Conservation (phyloP, 2,888 invertebrate genomes). For the Melanchra persicariae region DNA sequence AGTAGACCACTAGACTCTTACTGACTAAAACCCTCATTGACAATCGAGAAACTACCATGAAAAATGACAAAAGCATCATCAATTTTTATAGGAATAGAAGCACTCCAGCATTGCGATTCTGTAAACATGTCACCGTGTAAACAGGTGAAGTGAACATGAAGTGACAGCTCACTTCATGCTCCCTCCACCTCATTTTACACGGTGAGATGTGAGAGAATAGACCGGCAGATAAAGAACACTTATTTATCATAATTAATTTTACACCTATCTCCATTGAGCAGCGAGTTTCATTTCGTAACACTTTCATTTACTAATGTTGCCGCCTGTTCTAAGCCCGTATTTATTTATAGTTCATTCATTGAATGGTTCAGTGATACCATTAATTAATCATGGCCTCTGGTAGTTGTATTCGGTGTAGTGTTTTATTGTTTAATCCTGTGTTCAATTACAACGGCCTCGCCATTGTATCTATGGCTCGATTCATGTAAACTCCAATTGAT, state of each 20-base stretch:
- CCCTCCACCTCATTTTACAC: no score
- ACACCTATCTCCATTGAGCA: background rate
- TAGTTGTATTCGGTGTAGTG: conserved; percentile 36
- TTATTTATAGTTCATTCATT: conserved; percentile 51
- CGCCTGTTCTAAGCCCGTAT: background rate
- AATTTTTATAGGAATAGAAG: background rate
- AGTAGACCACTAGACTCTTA: no score
- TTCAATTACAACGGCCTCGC: conserved; percentile 63
- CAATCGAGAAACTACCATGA: background rate
- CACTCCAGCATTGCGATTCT: no score
- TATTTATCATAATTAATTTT: background rate
- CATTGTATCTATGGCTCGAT: conserved; percentile 43
- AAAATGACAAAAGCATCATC: background rate
- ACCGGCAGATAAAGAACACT: background rate
- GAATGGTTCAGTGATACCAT: conserved; percentile 21
- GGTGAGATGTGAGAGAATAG: no score
- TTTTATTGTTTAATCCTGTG: conserved; percentile 65
- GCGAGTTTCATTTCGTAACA: background rate
- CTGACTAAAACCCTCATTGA: no score
- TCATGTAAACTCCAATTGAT: conserved; percentile 59
- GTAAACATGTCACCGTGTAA: no score
- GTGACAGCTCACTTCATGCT: no score
- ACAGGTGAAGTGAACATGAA: no score
- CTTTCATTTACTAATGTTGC: background rate
- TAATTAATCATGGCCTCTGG: conserved; percentile 40